These are phyloP conservation scores for Neocrepidodera transversa DNA, from an alignment of 2,888 invertebrate genomes.

Conservation along the genomic window DNA sequence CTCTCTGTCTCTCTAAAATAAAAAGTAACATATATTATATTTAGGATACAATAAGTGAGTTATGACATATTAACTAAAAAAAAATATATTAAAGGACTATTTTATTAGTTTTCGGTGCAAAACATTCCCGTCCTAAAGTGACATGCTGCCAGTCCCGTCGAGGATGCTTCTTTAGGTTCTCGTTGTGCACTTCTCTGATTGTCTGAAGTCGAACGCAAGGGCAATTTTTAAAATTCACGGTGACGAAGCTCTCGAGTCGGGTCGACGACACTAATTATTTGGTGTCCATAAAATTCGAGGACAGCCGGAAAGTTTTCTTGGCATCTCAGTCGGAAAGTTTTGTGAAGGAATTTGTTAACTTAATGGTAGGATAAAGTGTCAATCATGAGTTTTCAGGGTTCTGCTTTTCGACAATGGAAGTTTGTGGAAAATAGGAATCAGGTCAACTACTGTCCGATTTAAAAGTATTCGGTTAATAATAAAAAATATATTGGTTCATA, in stretches of 20 bases:
- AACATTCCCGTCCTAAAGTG: too few relatives aligned
- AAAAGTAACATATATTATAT: too few relatives aligned
- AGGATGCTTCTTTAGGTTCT: background rate
- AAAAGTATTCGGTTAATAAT: too few relatives aligned
- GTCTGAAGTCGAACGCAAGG: background rate
- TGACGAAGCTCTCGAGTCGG: slow-evolving; percentile 3
- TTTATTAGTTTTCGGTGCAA: too few relatives aligned
- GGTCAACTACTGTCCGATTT: too few relatives aligned
- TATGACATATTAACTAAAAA: too few relatives aligned
- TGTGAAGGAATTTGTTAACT: slow-evolving; percentile 12
- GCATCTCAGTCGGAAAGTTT: slow-evolving; percentile 13
- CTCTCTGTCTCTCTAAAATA: too few relatives aligned
- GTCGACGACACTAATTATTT: slow-evolving; percentile 25
- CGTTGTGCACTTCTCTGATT: slow-evolving; percentile 11
- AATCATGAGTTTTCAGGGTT: slow-evolving; percentile 5
- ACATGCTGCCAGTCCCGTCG: background rate
- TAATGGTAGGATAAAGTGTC: slow-evolving; percentile 6
- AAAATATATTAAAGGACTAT: too few relatives aligned
- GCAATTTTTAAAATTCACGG: slow-evolving; percentile 16
- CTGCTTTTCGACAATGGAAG: background rate
- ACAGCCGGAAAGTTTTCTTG: slow-evolving; percentile 11
- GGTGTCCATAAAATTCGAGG: slow-evolving; percentile 14
- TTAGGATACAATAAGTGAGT: too few relatives aligned
- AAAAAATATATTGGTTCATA: too few relatives aligned
- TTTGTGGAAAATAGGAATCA: background rate